Evolutionary conservation across 2,797 vertebrate genomes (phyloP).

Genomic region (Amblyraja radiata): DNA sequence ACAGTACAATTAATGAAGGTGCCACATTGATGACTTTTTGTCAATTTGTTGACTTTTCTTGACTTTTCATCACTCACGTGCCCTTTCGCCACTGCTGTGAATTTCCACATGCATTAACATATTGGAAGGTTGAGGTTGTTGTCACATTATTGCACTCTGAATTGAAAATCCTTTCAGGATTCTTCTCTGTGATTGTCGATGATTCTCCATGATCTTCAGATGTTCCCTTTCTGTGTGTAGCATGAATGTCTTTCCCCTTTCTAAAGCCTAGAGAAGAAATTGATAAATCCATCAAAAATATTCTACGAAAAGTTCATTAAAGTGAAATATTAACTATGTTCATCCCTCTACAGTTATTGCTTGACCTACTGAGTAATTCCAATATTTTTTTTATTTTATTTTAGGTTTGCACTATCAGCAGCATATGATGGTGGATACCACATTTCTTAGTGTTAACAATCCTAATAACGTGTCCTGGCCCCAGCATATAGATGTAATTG

Average conservation of each 20-base stretch:
- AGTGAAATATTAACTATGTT: too few relatives aligned
- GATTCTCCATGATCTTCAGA: background rate
- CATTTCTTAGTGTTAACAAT: too few relatives aligned
- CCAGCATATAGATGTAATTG: too few relatives aligned
- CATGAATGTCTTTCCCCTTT: background rate
- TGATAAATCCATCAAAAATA: background rate
- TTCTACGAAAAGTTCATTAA: too few relatives aligned
- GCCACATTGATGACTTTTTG: background rate
- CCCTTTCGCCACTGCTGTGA: background rate
- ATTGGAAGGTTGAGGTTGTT: background rate
- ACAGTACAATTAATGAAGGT: background rate
- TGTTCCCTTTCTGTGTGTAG: background rate
- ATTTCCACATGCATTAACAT: background rate
- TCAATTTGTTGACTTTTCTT: background rate
- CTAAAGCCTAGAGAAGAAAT: conserved; percentile 23
- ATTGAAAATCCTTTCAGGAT: background rate
- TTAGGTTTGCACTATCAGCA: too few relatives aligned
- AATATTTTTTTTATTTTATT: too few relatives aligned
- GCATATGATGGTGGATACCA: too few relatives aligned
- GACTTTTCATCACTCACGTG: background rate
- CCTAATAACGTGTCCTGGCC: too few relatives aligned
- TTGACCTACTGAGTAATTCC: too few relatives aligned
- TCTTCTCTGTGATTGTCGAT: background rate
- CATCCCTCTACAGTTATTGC: too few relatives aligned
- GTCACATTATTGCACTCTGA: background rate